These are phyloP conservation scores for Trididemnum nubilum DNA, from an alignment of 23 tunicate species.

Conservation along the genomic window DNA sequence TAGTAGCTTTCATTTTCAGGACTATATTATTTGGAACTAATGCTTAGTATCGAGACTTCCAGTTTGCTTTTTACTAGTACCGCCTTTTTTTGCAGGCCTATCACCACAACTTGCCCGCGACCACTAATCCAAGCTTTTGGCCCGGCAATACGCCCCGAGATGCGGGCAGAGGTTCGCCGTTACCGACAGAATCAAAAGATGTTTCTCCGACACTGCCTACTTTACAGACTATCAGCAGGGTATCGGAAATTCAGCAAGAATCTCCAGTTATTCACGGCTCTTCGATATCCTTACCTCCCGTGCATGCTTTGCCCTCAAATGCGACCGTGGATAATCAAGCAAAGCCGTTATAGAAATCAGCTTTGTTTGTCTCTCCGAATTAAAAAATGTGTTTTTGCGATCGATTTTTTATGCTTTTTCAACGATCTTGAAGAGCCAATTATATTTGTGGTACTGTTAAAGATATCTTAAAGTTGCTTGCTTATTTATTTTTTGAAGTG, in stretches of 20 bases:
- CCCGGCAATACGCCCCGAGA: conserved; percentile 11
- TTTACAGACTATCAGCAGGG: neutral
- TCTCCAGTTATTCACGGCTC: neutral
- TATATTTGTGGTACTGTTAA: no score
- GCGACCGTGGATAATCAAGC: neutral
- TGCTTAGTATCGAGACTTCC: no score
- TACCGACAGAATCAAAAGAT: neutral
- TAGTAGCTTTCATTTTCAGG: no score
- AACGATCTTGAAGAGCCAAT: no score
- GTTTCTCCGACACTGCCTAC: neutral
- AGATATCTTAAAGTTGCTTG: no score
- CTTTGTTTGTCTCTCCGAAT: no score
- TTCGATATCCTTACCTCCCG: conserved; percentile 2
- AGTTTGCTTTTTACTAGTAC: no score
- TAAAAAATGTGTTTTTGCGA: no score
- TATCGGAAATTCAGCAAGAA: neutral
- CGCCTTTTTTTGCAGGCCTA: conserved; percentile 67
- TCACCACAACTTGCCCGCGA: conserved; percentile 58
- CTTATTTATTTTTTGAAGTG: no score
- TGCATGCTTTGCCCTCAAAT: neutral
- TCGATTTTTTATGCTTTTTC: no score
- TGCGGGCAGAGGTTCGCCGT: neutral
- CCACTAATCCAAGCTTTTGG: conserved; percentile 53
- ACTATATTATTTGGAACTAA: no score
- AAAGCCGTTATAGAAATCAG: no score